Percentiles rank a stretch among this genome's conserved stretches.
Conservation (phyloP, 2,113 vertebrate species). For the Lynx canadensis region DNA sequence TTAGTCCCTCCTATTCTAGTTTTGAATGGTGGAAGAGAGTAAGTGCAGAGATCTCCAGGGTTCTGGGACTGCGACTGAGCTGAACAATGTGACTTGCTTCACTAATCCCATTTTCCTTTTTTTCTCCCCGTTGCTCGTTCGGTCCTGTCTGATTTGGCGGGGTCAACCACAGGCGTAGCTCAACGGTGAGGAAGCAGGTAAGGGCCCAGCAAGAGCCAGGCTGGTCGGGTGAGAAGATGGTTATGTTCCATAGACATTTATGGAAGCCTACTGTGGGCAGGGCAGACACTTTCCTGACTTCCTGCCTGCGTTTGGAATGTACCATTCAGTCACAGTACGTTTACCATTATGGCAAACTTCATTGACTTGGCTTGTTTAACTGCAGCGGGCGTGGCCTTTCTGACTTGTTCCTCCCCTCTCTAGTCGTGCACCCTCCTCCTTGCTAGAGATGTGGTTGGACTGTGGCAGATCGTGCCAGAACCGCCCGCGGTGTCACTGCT, state of each 20-base stretch:
- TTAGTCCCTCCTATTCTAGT: not conserved
- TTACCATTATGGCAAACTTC: not conserved
- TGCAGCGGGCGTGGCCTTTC: not conserved
- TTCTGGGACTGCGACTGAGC: not conserved
- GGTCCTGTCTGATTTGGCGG: not conserved
- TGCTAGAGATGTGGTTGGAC: not conserved
- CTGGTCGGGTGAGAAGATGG: not conserved
- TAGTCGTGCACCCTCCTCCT: not conserved
- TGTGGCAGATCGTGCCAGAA: not conserved
- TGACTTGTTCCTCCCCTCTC: not conserved
- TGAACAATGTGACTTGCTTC: constrained; percentile 4
- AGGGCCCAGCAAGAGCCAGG: constrained; percentile 64
- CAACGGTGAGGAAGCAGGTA: constrained; percentile 96
- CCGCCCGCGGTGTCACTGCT: not conserved
- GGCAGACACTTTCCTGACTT: not conserved
- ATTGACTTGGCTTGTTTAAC: not conserved
- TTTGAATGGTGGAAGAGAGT: not conserved
- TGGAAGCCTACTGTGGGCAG: not conserved
- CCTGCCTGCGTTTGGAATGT: not conserved
- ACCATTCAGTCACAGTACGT: not conserved
- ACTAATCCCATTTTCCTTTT: constrained; percentile 63
- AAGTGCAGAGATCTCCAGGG: not conserved
- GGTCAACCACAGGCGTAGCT: constrained; percentile 91
- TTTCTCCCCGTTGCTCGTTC: constrained; percentile 54
- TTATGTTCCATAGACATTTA: not conserved